These are phyloP conservation scores for Arenaria interpres DNA, from an alignment of 2,113 vertebrate species.

Conservation along the genomic window DNA sequence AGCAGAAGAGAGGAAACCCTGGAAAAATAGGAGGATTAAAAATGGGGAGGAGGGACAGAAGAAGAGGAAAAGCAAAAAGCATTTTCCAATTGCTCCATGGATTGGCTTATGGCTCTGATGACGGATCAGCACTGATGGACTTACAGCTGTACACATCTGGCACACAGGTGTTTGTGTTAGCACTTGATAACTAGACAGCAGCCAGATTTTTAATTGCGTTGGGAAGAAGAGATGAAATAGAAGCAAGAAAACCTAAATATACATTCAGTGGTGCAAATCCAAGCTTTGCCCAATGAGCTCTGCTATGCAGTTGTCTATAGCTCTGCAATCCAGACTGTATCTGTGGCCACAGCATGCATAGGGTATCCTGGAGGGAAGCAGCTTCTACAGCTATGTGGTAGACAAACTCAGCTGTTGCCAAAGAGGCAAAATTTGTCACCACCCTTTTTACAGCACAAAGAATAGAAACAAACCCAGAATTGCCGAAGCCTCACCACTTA, in stretches of 20 bases:
- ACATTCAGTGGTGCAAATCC: neutral
- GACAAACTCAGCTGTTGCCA: neutral
- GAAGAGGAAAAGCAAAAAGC: neutral
- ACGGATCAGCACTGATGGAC: neutral
- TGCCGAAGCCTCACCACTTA: neutral
- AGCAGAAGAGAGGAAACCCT: neutral
- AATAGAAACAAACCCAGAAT: neutral
- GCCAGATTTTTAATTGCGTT: slow-evolving; percentile 51
- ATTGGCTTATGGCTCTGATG: neutral
- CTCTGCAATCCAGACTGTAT: neutral
- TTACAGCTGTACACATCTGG: slow-evolving; percentile 54
- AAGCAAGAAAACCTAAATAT: slow-evolving; percentile 25
- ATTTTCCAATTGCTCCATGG: neutral
- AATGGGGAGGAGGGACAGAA: neutral
- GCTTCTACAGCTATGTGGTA: neutral
- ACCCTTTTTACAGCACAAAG: neutral
- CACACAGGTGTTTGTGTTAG: slow-evolving; percentile 44
- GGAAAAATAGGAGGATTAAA: neutral
- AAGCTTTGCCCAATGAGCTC: neutral
- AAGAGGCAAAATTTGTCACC: neutral
- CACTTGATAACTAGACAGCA: neutral
- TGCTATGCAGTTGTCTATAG: neutral
- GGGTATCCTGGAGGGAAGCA: neutral
- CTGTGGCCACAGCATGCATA: neutral
- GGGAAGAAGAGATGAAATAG: slow-evolving; percentile 17